Base-by-base conservation (phyloP, 2,797 vertebrate genomes). In the Pangasius macronema region DNA sequence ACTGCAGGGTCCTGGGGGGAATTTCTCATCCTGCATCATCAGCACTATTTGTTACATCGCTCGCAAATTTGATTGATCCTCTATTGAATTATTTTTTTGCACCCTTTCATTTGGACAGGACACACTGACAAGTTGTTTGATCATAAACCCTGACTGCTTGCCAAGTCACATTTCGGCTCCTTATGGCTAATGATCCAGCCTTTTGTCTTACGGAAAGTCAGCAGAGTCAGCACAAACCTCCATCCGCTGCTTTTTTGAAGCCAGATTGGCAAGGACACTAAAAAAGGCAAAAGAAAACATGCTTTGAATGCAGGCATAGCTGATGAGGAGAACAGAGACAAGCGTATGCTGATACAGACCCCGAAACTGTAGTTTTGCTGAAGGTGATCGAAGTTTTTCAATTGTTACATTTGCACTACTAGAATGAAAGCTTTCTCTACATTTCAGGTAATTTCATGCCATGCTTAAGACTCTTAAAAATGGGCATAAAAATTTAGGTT, bases 1-100 rank as follows among this genome's bases (percentile, higher is more conserved):
- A 95, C 95, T 95, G 91, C 89, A 83, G 92, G 96, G 96, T 96
- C 96, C 96, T 97, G 95, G 95, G 97, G 97, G 96, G 95, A 94
- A 94, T 93, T 93, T 93, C 87, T 93, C 92, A 95, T 95, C 96
- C 90, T 95, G 94, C 95, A 97, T 95, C 93, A 96, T 96, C 94
- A 96, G 95, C 94, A 96, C 93, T 96, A 95, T 95, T 95, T 95
- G 95, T 95, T 94, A 95, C 96, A 91, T 90, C 90, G 90, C 93
- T 95, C 89, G 89, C 90, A 94, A 95, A 95, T 95, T 95, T 94
- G 93, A 97, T 97, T 97, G 95, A 97, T 96, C 95, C 92, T 95
- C 94, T 95, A 97, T 96, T 95, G 96, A 95, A 97, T 96, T 94
- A 94, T 95, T 85, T 91, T 90, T 88, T 88, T 73, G 93, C 94